Conservation (phyloP, 2,888 invertebrate species). For the Sesia apiformis region DNA sequence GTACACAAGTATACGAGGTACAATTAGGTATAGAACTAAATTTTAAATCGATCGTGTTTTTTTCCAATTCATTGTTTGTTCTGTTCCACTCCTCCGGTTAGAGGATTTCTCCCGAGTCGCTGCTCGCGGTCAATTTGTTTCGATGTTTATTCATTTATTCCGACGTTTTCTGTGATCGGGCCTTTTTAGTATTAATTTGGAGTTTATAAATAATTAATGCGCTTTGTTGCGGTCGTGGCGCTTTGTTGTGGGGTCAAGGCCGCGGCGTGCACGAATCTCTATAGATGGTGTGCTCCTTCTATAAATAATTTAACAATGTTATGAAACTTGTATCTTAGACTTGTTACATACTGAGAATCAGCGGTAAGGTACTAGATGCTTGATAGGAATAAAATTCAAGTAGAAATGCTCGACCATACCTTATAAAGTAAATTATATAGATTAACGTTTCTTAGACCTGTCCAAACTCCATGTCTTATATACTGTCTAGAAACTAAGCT, state of each 20-base stretch:
- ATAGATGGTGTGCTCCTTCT: conserved; percentile 12
- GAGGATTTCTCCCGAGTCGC: background rate
- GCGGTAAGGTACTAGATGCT: no score
- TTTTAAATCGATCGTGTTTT: no score
- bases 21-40: no score
- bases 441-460: no score
- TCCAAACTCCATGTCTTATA: no score
- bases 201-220: conserved; percentile 63
- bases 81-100: background rate
- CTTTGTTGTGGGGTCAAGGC: conserved; percentile 49
- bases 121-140: conserved; percentile 46
- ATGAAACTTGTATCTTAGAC: no score
- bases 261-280: conserved; percentile 31
- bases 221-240: conserved; percentile 31
- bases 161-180: conserved; percentile 29
- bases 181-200: conserved; percentile 61
- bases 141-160: conserved; percentile 64
- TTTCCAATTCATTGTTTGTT: background rate
- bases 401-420: no score
- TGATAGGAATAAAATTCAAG: no score
- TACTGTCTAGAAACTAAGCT: no score
- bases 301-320: background rate
- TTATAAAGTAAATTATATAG: no score
- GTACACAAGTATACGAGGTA: no score
- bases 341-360: no score